Base-by-base conservation (phyloP, 2,797 vertebrate genomes). In the Melopsittacus undulatus region DNA sequence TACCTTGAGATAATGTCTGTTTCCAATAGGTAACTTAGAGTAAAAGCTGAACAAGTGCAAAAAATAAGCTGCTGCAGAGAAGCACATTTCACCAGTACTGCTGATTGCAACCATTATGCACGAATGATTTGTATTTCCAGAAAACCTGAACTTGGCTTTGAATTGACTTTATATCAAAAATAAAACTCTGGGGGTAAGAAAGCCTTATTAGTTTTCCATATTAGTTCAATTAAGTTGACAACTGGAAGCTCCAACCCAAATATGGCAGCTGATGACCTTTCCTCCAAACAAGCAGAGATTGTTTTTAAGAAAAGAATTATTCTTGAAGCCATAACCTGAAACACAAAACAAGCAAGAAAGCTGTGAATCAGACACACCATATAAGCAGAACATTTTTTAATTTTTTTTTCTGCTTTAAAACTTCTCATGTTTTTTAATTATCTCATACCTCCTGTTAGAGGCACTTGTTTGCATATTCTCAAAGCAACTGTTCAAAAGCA, bases 401-500 rank as follows among this genome's bases (percentile, higher is more conserved):
- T 11, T 3, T 15, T 74, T 66, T 86, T 64, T 9, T 32, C 17
- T 32, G 18, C 24, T 74, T 78, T 48, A 64, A 73, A 70, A 64
- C 11, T 63, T 57, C 24, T 67, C 9, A 15, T 24, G 4, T 57
- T 87, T 80, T 66, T 40, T 23, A 70, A 11, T 70, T 75, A 43
- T 66, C n/a, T 74, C 61, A 16, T 36, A 11, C 32, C 52, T 83
- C 45, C 57, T 56, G 24, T 66, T 91, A 75, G 51, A 67, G 11
- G 42, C n/a, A 19, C 43, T 29, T 75, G 32, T 49, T 72, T 42
- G 63, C 52, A 62, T 73, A 45, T 82, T 92, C 76, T 82, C n/a
- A 54, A 77, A 82, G 21, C 17, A 92, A 38, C 46, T 82, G 68
- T 67, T 91, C 73, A 75, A 85, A 87, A 94, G 61, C 69, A 87